phyloP scores from a whole-genome alignment of 2,888 invertebrate species.

The Oegoconia quadripuncta region DNA sequence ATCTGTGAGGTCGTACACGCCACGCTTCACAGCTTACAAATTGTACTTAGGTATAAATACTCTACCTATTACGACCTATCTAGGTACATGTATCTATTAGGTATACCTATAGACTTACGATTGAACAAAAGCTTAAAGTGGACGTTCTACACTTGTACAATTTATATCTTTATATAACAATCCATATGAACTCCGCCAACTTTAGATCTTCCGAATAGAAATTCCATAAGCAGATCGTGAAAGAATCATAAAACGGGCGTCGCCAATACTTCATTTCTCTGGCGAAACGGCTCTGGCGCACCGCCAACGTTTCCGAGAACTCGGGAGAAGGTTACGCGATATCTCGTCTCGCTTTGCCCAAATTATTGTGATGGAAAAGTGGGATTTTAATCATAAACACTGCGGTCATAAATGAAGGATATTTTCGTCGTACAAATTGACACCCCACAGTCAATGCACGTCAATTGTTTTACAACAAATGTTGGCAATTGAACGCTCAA shows the following conservation, averaged over 20 bases:
- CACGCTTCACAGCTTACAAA: slow-evolving; percentile 45
- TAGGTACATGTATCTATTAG: too few species aligned
- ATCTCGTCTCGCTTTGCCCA: slow-evolving; percentile 74
- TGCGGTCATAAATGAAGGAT: too few species aligned
- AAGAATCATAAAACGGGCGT: slow-evolving; percentile 59
- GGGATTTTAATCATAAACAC: neutral
- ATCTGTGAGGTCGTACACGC: slow-evolving; percentile 38
- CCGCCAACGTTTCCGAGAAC: slow-evolving; percentile 74
- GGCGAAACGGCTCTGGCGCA: slow-evolving; percentile 58
- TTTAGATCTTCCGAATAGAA: slow-evolving; percentile 51
- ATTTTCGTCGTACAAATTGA: too few species aligned
- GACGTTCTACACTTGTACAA: neutral
- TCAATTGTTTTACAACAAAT: too few species aligned
- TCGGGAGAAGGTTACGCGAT: slow-evolving; percentile 72
- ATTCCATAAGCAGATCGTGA: slow-evolving; percentile 69
- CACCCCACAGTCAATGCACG: too few species aligned
- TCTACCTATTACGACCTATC: neutral
- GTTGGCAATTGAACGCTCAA: slow-evolving; percentile 15
- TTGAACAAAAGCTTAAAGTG: neutral
- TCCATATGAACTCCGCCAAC: slow-evolving; percentile 20
- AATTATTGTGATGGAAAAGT: slow-evolving; percentile 65
- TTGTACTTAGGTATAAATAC: too few species aligned
- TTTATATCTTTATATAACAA: neutral
- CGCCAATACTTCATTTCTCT: slow-evolving; percentile 69
- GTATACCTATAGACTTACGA: neutral